Base-by-base conservation (phyloP, 2,888 invertebrate genomes). In the Phragmatobia fuliginosa region DNA sequence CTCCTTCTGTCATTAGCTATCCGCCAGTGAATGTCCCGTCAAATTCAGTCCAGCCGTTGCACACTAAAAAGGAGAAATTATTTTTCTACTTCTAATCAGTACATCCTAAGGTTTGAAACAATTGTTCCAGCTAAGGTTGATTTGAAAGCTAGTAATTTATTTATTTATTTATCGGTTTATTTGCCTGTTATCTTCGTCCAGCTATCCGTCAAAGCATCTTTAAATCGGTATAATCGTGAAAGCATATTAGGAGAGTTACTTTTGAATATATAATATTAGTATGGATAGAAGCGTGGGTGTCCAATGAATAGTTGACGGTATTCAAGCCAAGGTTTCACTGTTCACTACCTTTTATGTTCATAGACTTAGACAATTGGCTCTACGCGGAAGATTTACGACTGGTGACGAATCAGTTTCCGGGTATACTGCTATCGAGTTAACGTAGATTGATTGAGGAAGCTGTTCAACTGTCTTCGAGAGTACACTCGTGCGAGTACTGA, bases 351-450 rank as follows among this genome's bases (percentile, higher is more conserved):
- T 82, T 79, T 79, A 72, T 52, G 74, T 49, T 49, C n/a, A n/a
- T 72, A 77, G 61, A 62, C 45, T 36, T 71, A 68, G 68, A 78
- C 75, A 78, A 71, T 73, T 66, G 75, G 16, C 45, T 69, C 68
- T 76, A 82, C 79, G 67, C 81, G 81, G 81, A 82, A 82, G 82
- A 79, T 82, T 73, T 49, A 33, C 38, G 68, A 61, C n/a, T 62
- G 66, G 68, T 76, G 79, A 80, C 79, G 68, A 79, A 79, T 76
- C 33, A 32, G 38, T 49, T 76, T 76, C 74, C 79, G 73, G 77
- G 72, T 73, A 63, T 66, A 36, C 58, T 14, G 33, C 59, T 21
- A 38, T 56, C 52, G 52, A 58, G 65, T 56, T 60, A 45, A 64
- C 49, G 36, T 45, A 49, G 63, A 45, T 63, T 58, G 59, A 68